Conservation (phyloP, 2,797 vertebrate species). For the Urocyon cinereoargenteus region DNA sequence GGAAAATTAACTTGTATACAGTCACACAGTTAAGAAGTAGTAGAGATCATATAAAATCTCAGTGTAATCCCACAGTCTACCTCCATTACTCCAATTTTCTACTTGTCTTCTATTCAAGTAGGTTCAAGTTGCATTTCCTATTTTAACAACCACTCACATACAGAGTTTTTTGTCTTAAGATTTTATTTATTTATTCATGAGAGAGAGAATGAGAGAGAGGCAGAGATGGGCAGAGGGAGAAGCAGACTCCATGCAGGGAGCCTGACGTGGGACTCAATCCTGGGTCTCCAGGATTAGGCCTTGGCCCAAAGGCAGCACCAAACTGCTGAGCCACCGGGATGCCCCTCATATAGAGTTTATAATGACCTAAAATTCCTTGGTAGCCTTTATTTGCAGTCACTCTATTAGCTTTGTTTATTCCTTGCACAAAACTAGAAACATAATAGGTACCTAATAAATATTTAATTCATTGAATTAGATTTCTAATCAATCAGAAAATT, state of each 20-base stretch:
- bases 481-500: slow-evolving; percentile 52
- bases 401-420: background rate
- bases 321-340: too few species aligned
- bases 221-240: too few species aligned
- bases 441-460: slow-evolving; percentile 57
- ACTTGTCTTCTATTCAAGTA: background rate
- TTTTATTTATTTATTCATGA: too few species aligned
- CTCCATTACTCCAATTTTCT: background rate
- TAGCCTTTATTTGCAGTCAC: background rate
- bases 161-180: too few species aligned
- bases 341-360: background rate
- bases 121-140: background rate
- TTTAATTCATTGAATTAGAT: slow-evolving; percentile 22
- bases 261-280: too few species aligned
- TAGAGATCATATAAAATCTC: background rate
- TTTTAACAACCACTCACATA: background rate
- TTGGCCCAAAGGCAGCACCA: too few species aligned
- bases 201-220: too few species aligned
- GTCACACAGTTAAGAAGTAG: background rate
- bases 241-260: too few species aligned
- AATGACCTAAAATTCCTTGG: background rate
- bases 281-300: too few species aligned
- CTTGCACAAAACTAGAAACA: background rate
- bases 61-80: background rate
- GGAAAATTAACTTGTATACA: background rate